phyloP scores from a whole-genome alignment of 2,888 invertebrate genomes.

The Harpalus rufipes region DNA sequence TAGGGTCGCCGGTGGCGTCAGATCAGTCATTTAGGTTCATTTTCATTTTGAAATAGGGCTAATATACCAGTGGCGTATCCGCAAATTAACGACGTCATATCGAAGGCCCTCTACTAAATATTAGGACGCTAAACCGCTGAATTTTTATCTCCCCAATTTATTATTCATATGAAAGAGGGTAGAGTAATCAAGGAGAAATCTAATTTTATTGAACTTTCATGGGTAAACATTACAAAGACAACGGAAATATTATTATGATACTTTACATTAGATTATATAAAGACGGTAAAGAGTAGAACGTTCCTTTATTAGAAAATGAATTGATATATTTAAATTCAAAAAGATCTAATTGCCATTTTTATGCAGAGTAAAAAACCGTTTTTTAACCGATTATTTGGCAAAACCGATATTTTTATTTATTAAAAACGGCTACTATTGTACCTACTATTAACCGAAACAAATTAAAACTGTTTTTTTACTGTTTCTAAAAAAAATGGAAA shows the following conservation, averaged over 20 bases:
- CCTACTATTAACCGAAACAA: too few relatives aligned
- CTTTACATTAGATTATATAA: too few relatives aligned
- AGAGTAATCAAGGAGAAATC: constrained; percentile 2
- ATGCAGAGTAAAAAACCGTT: too few relatives aligned
- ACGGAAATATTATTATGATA: not conserved
- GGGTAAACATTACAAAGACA: not conserved
- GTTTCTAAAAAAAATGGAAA: too few relatives aligned
- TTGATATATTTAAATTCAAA: too few relatives aligned
- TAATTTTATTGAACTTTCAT: not conserved
- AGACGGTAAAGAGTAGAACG: too few relatives aligned
- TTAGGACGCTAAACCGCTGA: not conserved
- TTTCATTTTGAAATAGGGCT: constrained; percentile 56
- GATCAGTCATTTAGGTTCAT: constrained; percentile 58
- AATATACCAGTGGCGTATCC: constrained; percentile 52
- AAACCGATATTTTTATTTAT: too few relatives aligned
- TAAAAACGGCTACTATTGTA: too few relatives aligned
- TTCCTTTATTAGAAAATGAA: too few relatives aligned
- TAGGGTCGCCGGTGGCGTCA: constrained; percentile 43
- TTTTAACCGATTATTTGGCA: too few relatives aligned
- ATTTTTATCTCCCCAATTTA: constrained; percentile 2
- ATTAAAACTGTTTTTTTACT: too few relatives aligned
- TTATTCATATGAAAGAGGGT: constrained; percentile 2
- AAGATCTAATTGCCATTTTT: too few relatives aligned
- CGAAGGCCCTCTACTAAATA: not conserved
- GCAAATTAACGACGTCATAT: constrained; percentile 29